Evolutionary conservation across 2,888 invertebrate species (phyloP).

Genomic region (Stictocephala bisonia): DNA sequence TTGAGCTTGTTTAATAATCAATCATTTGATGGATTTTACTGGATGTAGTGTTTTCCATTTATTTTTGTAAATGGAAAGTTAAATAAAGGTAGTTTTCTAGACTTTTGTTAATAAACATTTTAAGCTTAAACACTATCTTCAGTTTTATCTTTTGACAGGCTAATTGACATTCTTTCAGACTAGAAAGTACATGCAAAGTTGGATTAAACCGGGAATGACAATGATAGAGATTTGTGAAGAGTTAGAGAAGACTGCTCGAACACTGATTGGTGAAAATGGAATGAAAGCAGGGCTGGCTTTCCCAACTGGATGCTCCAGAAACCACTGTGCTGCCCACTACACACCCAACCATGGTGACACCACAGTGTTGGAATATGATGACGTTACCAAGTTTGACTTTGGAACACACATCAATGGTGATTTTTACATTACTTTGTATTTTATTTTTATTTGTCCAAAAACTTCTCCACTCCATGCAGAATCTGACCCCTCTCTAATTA

Average conservation of each 20-base stretch:
- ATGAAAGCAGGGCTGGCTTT: slow-evolving; percentile 94
- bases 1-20: too few species aligned
- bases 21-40: too few species aligned
- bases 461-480: too few species aligned
- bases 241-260: slow-evolving; percentile 90
- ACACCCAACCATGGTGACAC: slow-evolving; percentile 98
- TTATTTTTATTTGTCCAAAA: too few species aligned
- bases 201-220: slow-evolving; percentile 98
- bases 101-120: too few species aligned
- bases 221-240: slow-evolving; percentile 99
- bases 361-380: slow-evolving; percentile 94
- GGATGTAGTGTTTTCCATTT: too few species aligned
- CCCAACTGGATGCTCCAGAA: slow-evolving; percentile 94
- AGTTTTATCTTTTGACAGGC: too few species aligned
- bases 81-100: too few species aligned
- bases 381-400: slow-evolving; percentile 99
- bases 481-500: too few species aligned
- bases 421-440: too few species aligned
- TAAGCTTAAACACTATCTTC: too few species aligned
- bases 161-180: slow-evolving; percentile 78
- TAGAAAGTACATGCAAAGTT: slow-evolving; percentile 89
- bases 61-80: too few species aligned
- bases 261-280: slow-evolving; percentile 94
- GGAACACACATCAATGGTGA: slow-evolving; percentile 96
- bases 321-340: slow-evolving; percentile 99